A percentile compares a stretch with the other conserved stretches of the same genome.
Evolutionary conservation across 2,797 vertebrate species (phyloP).

Genomic region (Typhlichthys eigenmanni): DNA sequence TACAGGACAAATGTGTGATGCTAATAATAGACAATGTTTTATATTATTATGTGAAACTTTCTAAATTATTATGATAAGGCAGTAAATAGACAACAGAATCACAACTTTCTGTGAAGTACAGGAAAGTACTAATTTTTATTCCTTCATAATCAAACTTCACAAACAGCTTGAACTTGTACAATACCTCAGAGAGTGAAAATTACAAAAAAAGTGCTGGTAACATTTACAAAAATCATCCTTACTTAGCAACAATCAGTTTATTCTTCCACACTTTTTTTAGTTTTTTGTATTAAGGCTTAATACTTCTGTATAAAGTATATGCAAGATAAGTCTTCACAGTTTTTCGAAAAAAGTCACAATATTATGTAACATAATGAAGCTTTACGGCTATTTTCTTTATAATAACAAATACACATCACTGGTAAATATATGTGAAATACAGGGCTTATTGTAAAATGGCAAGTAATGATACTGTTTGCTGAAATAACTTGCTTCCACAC

Average conservation of each 20-base stretch:
- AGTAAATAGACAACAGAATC: conserved; percentile 47
- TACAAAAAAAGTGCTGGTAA: conserved; percentile 99
- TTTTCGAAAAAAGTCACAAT: conserved; percentile 99
- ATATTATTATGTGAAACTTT: conserved; percentile 1
- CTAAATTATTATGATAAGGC: conserved; percentile 6
- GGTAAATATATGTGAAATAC: conserved; percentile 99
- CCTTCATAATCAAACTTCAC: conserved; percentile 99
- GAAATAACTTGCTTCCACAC: conserved; percentile 98
- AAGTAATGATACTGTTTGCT: conserved; percentile 99
- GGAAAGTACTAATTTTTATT: conserved; percentile 95
- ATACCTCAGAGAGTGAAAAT: conserved; percentile 99
- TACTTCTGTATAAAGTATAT: conserved; percentile 99
- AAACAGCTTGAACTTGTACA: conserved; percentile 99
- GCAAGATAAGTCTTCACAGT: conserved; percentile 99
- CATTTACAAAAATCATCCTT: conserved; percentile 99
- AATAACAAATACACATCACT: conserved; percentile 99
- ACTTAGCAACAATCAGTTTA: conserved; percentile 99
- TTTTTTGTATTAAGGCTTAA: conserved; percentile 99
- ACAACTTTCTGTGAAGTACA: conserved; percentile 83
- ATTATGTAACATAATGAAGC: conserved; percentile 99
- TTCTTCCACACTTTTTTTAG: conserved; percentile 99
- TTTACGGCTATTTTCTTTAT: conserved; percentile 99
- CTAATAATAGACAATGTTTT: too few relatives aligned
- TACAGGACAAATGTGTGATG: neutral
- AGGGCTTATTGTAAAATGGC: conserved; percentile 99